phyloP scores from a whole-genome alignment of 1,140 invertebrate genomes.

The Rhynchophorus ferrugineus region DNA sequence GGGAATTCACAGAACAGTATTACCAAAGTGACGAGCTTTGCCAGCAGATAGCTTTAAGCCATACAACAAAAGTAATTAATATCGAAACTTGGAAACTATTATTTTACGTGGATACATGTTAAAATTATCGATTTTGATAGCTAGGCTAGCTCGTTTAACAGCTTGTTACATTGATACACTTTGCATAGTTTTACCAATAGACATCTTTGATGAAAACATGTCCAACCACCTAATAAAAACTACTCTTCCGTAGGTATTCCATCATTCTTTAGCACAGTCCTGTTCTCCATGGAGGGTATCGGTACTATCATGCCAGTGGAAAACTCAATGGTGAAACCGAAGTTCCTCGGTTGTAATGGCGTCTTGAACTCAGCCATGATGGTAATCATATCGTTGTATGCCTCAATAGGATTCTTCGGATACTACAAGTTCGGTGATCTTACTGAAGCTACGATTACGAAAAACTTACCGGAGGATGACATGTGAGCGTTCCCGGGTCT shows the following conservation, averaged over 20 bases:
- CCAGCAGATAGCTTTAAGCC: too few relatives aligned
- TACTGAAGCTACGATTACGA: conserved; percentile 23
- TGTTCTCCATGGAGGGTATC: conserved; percentile 71
- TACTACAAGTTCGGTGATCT: conserved; percentile 48
- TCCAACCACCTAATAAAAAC: too few relatives aligned
- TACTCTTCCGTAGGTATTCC: conserved; percentile 42
- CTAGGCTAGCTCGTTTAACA: too few relatives aligned
- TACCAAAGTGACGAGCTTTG: too few relatives aligned
- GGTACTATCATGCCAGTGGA: conserved; percentile 83
- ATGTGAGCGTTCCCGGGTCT: neutral
- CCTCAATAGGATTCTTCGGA: conserved; percentile 73
- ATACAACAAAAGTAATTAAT: too few relatives aligned
- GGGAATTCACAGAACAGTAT: too few relatives aligned
- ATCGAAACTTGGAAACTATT: too few relatives aligned
- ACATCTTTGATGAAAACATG: too few relatives aligned
- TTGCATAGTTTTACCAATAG: too few relatives aligned
- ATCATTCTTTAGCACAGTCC: conserved; percentile 55
- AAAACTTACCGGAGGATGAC: conserved; percentile 23
- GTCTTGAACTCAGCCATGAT: conserved; percentile 77
- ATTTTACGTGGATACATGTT: too few relatives aligned
- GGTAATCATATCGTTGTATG: conserved; percentile 63
- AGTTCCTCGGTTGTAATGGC: conserved; percentile 71
- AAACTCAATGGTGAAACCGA: conserved; percentile 70
- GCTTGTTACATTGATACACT: too few relatives aligned
- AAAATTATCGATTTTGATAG: too few relatives aligned